These are phyloP conservation scores for Nothocercus nigrocapillus DNA, from an alignment of 2,113 vertebrate species.

Conservation along the genomic window DNA sequence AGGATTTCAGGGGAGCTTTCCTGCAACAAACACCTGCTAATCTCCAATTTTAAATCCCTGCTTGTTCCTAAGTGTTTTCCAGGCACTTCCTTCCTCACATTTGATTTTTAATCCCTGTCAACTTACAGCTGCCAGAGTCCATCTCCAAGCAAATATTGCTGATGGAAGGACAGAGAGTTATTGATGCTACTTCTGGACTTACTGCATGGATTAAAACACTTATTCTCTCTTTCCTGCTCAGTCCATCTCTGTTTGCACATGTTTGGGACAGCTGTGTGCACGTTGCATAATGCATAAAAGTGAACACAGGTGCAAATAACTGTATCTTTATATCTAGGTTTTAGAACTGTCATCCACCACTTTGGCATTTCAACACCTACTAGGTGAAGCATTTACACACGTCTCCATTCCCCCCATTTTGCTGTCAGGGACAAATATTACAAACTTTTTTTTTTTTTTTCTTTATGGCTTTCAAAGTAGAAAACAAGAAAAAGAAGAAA, in stretches of 20 bases:
- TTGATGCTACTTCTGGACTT: background rate
- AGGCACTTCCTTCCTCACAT: background rate
- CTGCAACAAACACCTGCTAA: accelerated
- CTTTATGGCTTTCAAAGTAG: background rate
- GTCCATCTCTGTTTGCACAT: background rate
- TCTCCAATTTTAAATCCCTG: background rate
- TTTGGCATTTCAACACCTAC: background rate
- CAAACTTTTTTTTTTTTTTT: background rate
- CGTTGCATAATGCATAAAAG: background rate
- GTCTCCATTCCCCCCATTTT: background rate
- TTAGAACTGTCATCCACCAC: background rate
- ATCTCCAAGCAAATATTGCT: background rate
- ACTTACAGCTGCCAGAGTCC: background rate
- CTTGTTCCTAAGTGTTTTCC: background rate
- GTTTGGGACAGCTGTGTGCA: background rate
- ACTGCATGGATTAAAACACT: background rate
- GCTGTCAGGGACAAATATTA: background rate
- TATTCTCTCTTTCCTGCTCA: background rate
- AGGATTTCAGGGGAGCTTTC: background rate
- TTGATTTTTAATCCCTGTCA: conserved; percentile 31
- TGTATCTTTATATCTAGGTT: background rate
- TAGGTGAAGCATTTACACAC: background rate
- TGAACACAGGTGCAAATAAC: background rate
- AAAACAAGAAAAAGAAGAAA: background rate
- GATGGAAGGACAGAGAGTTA: background rate